These are phyloP conservation scores for Probosciger aterrimus DNA, from an alignment of 2,113 vertebrate species.

Conservation along the genomic window DNA sequence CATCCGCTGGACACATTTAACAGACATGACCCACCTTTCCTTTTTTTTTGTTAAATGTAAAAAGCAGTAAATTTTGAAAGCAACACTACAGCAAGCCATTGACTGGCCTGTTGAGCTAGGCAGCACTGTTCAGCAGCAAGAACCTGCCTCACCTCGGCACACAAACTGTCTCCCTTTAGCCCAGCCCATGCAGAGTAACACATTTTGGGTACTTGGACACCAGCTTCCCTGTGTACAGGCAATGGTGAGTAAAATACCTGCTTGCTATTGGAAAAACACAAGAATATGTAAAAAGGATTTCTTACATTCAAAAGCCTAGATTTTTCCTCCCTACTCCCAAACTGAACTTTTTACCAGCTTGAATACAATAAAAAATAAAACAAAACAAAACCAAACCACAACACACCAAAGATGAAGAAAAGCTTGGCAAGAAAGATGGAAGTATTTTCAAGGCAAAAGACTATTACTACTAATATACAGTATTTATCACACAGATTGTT, in stretches of 20 bases:
- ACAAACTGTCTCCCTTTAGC: neutral
- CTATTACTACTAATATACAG: neutral
- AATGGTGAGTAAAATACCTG: neutral
- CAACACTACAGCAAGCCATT: neutral
- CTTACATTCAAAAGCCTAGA: neutral
- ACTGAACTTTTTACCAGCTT: neutral
- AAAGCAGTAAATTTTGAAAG: neutral
- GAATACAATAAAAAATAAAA: neutral
- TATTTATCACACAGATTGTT: neutral
- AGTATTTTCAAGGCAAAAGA: neutral
- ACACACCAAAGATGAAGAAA: neutral
- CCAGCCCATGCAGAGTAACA: neutral
- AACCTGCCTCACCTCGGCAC: neutral
- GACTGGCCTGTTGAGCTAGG: neutral
- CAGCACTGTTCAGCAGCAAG: fast-evolving
- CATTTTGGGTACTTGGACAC: neutral
- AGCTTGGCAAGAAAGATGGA: neutral
- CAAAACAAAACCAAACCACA: neutral
- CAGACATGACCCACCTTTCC: neutral
- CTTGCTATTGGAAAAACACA: neutral
- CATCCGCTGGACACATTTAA: neutral
- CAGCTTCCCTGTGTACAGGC: neutral
- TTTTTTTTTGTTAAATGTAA: no score
- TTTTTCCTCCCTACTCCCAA: neutral
- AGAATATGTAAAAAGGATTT: neutral